A percentile compares a stretch with the other conserved stretches of the same genome.
Evolutionary conservation across 2,797 vertebrate genomes (phyloP).

Genomic region (Eulemur rubriventer): DNA sequence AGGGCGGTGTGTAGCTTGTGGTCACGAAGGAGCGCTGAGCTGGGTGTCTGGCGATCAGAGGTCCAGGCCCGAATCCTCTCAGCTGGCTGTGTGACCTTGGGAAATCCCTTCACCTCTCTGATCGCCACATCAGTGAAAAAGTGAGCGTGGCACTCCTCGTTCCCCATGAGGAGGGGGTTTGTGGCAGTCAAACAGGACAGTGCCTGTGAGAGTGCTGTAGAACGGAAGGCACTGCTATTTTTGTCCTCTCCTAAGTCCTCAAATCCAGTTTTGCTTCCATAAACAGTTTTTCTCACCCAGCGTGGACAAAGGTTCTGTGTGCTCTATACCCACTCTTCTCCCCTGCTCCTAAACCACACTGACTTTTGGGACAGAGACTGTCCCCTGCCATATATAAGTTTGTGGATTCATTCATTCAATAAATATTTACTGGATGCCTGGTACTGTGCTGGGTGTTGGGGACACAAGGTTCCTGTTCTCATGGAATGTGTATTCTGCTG

Average conservation of each 20-base stretch:
- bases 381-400: neutral
- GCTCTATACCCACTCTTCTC: neutral
- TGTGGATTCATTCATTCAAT: neutral
- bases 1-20: accelerated
- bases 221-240: neutral
- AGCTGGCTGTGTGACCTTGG: neutral
- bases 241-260: neutral
- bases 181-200: too few relatives aligned
- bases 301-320: neutral
- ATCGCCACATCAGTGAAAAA: neutral
- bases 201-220: neutral
- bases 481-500: neutral
- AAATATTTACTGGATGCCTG: neutral
- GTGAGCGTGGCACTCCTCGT: neutral
- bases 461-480: neutral
- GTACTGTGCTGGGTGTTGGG: neutral
- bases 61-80: neutral
- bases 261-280: neutral
- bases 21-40: neutral
- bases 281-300: neutral
- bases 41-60: neutral
- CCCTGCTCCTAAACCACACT: neutral
- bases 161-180: neutral
- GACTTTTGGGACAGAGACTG: neutral
- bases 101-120: neutral